Conservation (phyloP, 2,113 vertebrate genomes). For the Stercorarius parasiticus region DNA sequence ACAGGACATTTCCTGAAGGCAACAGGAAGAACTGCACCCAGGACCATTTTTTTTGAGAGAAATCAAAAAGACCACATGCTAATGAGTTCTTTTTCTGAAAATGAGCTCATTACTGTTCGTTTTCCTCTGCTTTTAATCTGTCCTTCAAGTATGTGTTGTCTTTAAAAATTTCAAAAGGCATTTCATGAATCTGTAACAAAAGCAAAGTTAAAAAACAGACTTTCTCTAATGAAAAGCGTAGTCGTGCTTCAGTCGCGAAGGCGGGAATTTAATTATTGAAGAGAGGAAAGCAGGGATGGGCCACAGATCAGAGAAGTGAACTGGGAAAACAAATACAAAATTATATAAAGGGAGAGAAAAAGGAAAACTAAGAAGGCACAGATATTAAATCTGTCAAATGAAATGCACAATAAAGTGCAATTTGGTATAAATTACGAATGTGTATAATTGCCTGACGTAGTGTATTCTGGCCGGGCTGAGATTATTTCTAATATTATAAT, state of each 20-base stretch:
- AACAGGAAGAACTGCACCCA: background rate
- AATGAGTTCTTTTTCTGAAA: conserved; percentile 41
- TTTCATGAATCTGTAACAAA: conserved; percentile 22
- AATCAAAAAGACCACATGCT: background rate
- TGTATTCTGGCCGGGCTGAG: fast-evolving
- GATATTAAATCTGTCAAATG: background rate
- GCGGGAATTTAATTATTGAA: background rate
- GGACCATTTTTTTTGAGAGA: background rate
- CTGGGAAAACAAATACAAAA: background rate
- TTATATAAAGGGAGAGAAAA: background rate
- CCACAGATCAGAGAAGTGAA: background rate
- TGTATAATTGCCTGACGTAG: background rate
- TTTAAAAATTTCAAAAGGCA: conserved; percentile 37
- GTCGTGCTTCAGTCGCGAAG: background rate
- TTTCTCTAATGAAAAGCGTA: background rate
- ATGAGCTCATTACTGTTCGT: conserved; percentile 45
- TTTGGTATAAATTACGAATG: background rate
- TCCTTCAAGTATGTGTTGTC: conserved; percentile 7
- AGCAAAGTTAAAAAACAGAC: conserved; percentile 10
- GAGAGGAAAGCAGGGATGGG: background rate
- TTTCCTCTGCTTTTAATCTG: conserved; percentile 44
- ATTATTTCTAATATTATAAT: background rate
- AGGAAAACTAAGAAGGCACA: background rate
- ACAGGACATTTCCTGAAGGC: background rate
- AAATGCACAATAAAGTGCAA: background rate